Base-by-base conservation (phyloP, 1,140 invertebrate species). In the Thaumetopoea pityocampa region DNA sequence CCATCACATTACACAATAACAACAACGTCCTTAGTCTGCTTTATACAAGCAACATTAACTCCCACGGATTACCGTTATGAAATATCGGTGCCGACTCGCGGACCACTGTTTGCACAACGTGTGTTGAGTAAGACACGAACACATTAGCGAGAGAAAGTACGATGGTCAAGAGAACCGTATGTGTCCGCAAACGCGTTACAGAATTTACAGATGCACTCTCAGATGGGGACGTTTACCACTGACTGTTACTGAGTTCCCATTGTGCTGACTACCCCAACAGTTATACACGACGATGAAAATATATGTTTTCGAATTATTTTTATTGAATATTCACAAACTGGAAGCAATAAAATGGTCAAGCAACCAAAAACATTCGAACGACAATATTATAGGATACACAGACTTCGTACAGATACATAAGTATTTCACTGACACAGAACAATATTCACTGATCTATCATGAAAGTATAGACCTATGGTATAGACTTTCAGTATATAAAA, bases 111-210 rank as follows among this genome's bases (percentile, higher is more conserved):
- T 70, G 52, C 67, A 65, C 70, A 67, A 69, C 66, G 49, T 45
- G 50, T 63, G 45, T 80, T 78, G 63, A 70, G 65, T 74, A 79
- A 79, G 50, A 64, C 63, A 62, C 55, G 52, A 66, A 69, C 61
- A 60, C 74, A 76, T 70, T 63, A 62, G 46, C 63, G 55, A 77
- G 76, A 82, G 77, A 81, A 83, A 81, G 76, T 79, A 49, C 47
- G 65, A 68, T 64, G 52, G 48, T 43, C 58, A 67, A 54, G 61
- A 50, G 57, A 47, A 65, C 52, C 48, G 63, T 66, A 62, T 53
- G 71, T 68, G 63, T 48, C 43, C 58, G 59, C 57, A 51, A 51
- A 30, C 42, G 36, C 35, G 45, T 35, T 43, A 23, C 54, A n/a
- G n/a, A n/a, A n/a, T n/a, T n/a, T n/a, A n/a, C n/a, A 68, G 74